Base-by-base conservation (phyloP, 2,113 vertebrate species). In the Tympanuchus pallidicinctus region DNA sequence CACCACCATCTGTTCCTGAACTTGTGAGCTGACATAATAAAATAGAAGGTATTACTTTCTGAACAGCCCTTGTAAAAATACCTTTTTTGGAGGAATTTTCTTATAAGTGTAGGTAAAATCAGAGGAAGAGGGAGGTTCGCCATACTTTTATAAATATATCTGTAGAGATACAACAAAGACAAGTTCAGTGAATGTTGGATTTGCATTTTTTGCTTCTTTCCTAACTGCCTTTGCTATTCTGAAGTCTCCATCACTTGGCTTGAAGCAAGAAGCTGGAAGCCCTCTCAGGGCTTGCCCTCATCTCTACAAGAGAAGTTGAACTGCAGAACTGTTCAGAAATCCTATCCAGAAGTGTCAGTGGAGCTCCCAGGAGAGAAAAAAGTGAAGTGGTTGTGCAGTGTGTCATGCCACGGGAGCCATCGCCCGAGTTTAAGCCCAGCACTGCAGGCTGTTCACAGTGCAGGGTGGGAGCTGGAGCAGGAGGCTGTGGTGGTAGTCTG, bases 221-320 rank as follows among this genome's bases (percentile, higher is more conserved):
- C 54, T 78, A 25, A 11, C 38, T 88, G 40, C 7, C 11, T 86
- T 75, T 75, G 42, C 24, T 71, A 10, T 36, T 52, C 28, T 61
- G 48, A 72, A 74, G 8, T 59, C 77, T 70, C 50, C 5, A 2
- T 9, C 57, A 32, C 34, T 88, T 42, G 61, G 16, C 18, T 15
- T 81, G 32, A 81, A 50, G 18, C n/a, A 64, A 66, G 18, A n/a
- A 86, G 54, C 4, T 30, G 27, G 48, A 79, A n/a, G 15, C 2
- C 2, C 8, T 30, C 17, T 57, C 0, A 3, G 8, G 3, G 13
- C 28, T 73, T 69, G 4, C 13, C 34, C 69, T 76, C 10, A 38
- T 30, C 3, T 6, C 38, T 81, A 42, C 19, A 42, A 78, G 47
- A 63, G 30, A 65, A 79, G 9, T 4, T 30, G 59, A 73, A 8